Base-by-base conservation (phyloP, 2,113 vertebrate species). In the Stomatorhinus ivindoensis region DNA sequence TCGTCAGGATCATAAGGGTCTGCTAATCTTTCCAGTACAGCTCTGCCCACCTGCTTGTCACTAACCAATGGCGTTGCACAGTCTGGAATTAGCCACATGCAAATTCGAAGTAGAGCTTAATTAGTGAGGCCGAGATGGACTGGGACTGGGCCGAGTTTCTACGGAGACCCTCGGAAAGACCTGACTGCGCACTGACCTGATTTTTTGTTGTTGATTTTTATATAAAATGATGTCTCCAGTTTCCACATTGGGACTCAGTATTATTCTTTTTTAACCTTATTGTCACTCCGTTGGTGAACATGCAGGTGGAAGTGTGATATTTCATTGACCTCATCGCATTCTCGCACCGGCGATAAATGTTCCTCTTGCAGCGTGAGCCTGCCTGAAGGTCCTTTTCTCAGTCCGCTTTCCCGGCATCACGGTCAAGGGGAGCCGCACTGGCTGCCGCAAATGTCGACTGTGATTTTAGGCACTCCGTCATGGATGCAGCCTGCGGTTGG, bases 1-100 rank as follows among this genome's bases (percentile, higher is more conserved):
- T 31, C 61, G 4, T 4, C 3, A 31, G 9, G n/a, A 69, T 27
- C 61, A 13, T 31, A 1, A 27, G 61, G 61, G 61, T 31, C 61
- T 27, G 61, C 27, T 69, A 10, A 10, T 31, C 73, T 80, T 42
- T 39, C 94, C 94, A 92, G 92, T 91, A 93, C 93, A 92, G 94
- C 91, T 88, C 91, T 87, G 89, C 91, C 92, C 91, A 88, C 90
- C 44, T 89, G 91, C 92, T 93, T 92, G 92, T 96, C 95, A 95
- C 95, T 95, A 96, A 95, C 95, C 94, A 93, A 89, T 91, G 88
- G 92, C 93, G 93, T 93, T 94, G 94, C 94, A 94, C 92, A 93
- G 93, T 94, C 94, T 92, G 93, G 95, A 94, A 27, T 65, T 27
- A 65, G 90, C 92, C 92, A 93, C 92, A 90, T 92, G 92, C 91